A percentile compares a stretch with the other conserved stretches of the same genome.
These are phyloP conservation scores for Syrrhaptes paradoxus DNA, from an alignment of 2,113 vertebrate species.

Conservation along the genomic window DNA sequence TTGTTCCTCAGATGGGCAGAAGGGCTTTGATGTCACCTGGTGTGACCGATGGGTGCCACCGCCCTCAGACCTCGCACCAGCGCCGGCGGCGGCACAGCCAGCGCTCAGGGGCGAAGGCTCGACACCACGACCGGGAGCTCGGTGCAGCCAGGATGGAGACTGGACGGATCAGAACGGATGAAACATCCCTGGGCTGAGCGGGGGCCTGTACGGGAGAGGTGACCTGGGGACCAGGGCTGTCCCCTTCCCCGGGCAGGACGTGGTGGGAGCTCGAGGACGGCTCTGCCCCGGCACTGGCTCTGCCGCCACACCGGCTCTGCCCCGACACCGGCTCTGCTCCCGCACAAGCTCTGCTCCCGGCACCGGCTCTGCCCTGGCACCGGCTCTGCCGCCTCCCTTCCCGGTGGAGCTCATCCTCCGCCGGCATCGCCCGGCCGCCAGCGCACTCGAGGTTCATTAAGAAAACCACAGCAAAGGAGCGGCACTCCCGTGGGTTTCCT, in stretches of 20 bases:
- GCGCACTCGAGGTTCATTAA: not conserved
- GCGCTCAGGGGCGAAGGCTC: not conserved
- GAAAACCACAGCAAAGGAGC: slow-evolving; percentile 38
- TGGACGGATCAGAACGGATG: not conserved
- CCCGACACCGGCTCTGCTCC: too few relatives aligned
- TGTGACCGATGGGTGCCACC: not conserved
- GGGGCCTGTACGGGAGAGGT: not conserved
- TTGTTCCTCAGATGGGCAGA: not conserved
- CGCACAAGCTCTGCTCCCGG: too few relatives aligned
- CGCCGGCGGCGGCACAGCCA: not conserved
- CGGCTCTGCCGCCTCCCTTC: not conserved
- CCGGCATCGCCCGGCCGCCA: not conserved
- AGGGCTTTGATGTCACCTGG: not conserved
- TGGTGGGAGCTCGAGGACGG: not conserved
- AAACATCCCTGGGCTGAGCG: not conserved
- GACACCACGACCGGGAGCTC: not conserved
- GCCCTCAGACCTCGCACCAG: not conserved
- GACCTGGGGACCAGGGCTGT: not conserved
- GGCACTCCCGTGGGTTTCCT: not conserved
- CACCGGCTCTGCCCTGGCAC: not conserved
- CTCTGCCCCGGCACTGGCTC: not conserved
- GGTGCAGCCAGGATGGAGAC: not conserved
- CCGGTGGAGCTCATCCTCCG: not conserved
- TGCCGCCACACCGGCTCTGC: too few relatives aligned
- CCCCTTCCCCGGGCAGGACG: not conserved